Evolutionary conservation across 2,888 invertebrate species (phyloP), one percentile per base, ranked within the genome.

Genomic region (Strigamia crassipes): DNA sequence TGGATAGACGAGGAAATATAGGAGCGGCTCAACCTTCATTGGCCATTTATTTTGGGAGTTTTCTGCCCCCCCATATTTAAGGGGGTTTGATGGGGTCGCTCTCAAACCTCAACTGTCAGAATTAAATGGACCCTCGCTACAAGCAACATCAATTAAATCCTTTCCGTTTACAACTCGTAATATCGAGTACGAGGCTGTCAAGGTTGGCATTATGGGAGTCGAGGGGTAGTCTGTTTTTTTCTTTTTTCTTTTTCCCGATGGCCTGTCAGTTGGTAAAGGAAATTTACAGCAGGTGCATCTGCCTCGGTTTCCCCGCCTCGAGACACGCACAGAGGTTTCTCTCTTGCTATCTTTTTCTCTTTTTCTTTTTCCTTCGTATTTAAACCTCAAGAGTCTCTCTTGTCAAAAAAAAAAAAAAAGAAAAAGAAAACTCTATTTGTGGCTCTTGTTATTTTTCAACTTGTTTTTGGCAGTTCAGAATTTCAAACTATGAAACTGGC

Each of bases 1-100:
- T 73, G 73, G 73, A 31, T 73, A 27, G 73, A 73, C 23, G 73
- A 73, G 73, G 73, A 73, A 73, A 73, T 27, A 27, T 73, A 73
- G 73, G 73, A 73, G 73, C 73, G 73, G 73, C 73, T 73, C 73
- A 73, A 73, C 73, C 73, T 73, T 73, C 73, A 73, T 73, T 73
- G 73, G 73, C 73, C 73, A 73, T 73, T 73, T 73, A 73, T 73
- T 73, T 73, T 73, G 73, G 73, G 73, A 73, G 73, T 73, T 73
- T 73, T 73, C 73, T 73, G 73, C 73, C 73, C 73, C 73, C 27
- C 73, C 73, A 73, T 73, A 73, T 73, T 73, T 73, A 73, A 56
- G 73, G 73, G 73, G 73, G 73, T 12, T 73, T 73, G 27, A 31
- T 27, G 27, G 73, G 73, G 73, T 73, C 27, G 27, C 73, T 73